Evolutionary conservation across 2,888 invertebrate species (phyloP), one percentile per base, ranked within the genome.

Genomic region (Catocala sponsa): DNA sequence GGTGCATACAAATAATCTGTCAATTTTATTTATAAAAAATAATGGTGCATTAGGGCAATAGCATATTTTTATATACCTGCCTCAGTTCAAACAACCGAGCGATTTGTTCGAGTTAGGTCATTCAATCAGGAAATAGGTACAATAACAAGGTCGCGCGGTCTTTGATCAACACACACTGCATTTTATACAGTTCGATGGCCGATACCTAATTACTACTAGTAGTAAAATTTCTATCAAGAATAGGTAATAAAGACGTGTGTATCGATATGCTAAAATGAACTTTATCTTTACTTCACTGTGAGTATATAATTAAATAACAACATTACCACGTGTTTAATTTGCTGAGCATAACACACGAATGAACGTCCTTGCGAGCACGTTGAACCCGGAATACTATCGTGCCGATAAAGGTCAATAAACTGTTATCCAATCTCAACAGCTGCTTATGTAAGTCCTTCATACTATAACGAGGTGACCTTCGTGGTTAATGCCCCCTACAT

Each of bases 361-460:
- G 81, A 81, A 86, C 91, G 92, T 90, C 92, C 94, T 93, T 94
- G 93, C 79, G 73, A 80, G 90, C 75, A 55, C 89, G 81, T 85
- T 87, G 85, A 91, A 91, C 92, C 92, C 92, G 92, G 94, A 92
- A 92, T 83, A 85, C 72, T 81, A 85, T 78, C 77, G 75, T 71
- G 60, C 63, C 76, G 84, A 86, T 88, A 87, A 85, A 80, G 82
- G 77, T 84, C 80, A 84, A 79, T 83, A 82, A 85, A 84, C 88
- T 86, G 82, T 89, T 87, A 87, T 85, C 81, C 81, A 85, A 86
- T 83, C 82, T 80, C 80, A 79, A 82, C 80, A 65, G 72, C 70
- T 78, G 80, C 85, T 91, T 90, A 91, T 84, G 84, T 86, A 90
- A 91, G 85, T 85, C 83, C 86, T 85, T 85, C 86, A 84, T 81